phyloP scores from a whole-genome alignment of 2,797 vertebrate species.

The Anguilla pacifica region DNA sequence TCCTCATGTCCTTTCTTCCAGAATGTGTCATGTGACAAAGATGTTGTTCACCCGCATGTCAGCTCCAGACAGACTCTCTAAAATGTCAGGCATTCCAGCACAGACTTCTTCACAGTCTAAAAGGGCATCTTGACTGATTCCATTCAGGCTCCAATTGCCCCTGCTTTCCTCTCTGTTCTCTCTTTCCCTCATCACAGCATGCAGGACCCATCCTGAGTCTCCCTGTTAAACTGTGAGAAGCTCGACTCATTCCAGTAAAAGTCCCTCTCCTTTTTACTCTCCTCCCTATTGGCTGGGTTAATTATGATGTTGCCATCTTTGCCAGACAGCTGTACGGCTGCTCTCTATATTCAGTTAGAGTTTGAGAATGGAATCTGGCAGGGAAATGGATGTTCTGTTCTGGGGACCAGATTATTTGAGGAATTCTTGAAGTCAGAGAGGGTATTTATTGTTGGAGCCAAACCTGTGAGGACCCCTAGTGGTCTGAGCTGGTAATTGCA shows the following conservation, averaged over 20 bases:
- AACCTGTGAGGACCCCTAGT: slow-evolving; percentile 30
- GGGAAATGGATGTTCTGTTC: background rate
- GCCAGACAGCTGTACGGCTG: background rate
- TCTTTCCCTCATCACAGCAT: background rate
- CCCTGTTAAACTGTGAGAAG: background rate
- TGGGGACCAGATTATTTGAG: background rate
- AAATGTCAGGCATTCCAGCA: slow-evolving; percentile 21
- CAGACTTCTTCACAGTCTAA: background rate
- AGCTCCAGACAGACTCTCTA: slow-evolving; percentile 7
- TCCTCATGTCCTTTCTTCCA: background rate
- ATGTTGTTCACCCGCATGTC: background rate
- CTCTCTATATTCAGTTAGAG: background rate
- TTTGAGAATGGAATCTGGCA: background rate
- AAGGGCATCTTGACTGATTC: slow-evolving; percentile 3
- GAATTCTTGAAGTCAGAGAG: slow-evolving; percentile 6
- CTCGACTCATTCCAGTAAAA: background rate
- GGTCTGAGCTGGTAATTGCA: slow-evolving; percentile 23
- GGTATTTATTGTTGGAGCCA: slow-evolving; percentile 2
- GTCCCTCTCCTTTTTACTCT: background rate
- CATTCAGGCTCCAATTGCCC: background rate
- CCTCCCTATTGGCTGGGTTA: background rate
- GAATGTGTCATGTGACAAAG: background rate
- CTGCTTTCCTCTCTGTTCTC: background rate
- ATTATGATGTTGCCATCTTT: background rate
- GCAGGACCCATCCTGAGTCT: slow-evolving; percentile 5